phyloP scores from a whole-genome alignment of 2,888 invertebrate species.

The Hydrotaea diabolus region DNA sequence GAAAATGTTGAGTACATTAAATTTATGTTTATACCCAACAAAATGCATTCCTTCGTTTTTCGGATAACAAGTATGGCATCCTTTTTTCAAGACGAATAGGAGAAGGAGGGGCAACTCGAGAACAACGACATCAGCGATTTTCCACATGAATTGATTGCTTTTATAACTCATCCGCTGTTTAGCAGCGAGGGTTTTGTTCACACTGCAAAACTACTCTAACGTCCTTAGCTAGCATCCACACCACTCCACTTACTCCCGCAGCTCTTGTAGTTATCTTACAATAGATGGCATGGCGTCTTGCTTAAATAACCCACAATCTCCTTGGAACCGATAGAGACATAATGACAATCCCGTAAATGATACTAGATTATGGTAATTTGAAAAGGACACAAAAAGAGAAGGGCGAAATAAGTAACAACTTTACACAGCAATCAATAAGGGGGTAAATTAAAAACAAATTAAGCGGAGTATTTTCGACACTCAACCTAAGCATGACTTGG shows the following conservation, averaged over 20 bases:
- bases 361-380: background rate
- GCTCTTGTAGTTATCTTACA: background rate
- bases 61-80: constrained; percentile 3
- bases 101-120: background rate
- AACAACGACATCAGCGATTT: constrained; percentile 32
- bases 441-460: background rate
- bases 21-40: constrained; percentile 32
- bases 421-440: background rate
- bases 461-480: background rate
- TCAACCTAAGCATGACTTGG: too few species aligned
- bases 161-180: constrained; percentile 11
- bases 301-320: background rate
- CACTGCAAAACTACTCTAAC: background rate
- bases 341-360: constrained; percentile 19
- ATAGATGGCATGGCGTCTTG: background rate
- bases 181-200: background rate
- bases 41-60: constrained; percentile 7
- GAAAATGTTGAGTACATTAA: constrained; percentile 21
- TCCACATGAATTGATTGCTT: constrained; percentile 31
- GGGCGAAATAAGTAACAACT: background rate
- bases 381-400: background rate
- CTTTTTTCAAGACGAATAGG: background rate
- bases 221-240: too few species aligned
- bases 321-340: background rate
- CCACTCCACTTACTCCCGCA: background rate